Evolutionary conservation across 2,888 invertebrate genomes (phyloP), one percentile per base, ranked within the genome.

Genomic region (Metopia argyrocephala): DNA sequence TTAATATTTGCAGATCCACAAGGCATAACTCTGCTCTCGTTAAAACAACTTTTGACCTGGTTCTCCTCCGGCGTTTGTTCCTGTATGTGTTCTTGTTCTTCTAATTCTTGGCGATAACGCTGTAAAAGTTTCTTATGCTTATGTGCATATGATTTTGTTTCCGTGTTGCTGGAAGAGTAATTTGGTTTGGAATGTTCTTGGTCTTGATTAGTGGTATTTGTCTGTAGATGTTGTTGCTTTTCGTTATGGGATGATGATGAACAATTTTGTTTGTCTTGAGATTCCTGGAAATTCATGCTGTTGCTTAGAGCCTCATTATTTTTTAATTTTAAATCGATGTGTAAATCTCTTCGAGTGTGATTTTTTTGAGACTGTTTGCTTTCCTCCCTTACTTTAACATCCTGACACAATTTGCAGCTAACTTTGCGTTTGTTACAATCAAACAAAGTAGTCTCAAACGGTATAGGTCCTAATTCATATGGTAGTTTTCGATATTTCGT

Each of bases 401-500:
- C 65, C 89, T 91, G 75, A 91, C 89, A 87, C 91, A 93, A 75
- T 91, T 91, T 71, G 91, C 91, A 73, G 88, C 88, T 86, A 92
- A 70, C 56, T 66, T 81, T 78, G 5, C 61, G 28, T 56, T 59
- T 69, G 20, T 45, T 54, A 62, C 93, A 92, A 85, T 93, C 92
- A 59, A 93, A 21, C 9, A 81, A 48, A 9, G 78, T 70, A 3
- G 70, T 62, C 25, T 81, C 88, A 27, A 94, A 93, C 71, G 93
- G 93, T 85, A 94, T 90, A 83, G 92, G 92, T 0, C 93, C 94
- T 86, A 95, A 92, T 89, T 96, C 95, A 86, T 95, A 96, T 0
- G 96, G 96, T 86, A 96, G 90, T 84, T 89, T 89, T 28, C 89
- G 84, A 75, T 91, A 91, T 2, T 85, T 86, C 28, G 89, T 90